These are phyloP conservation scores for Tetranychus truncatus DNA, from an alignment of 2,888 invertebrate genomes.

Conservation along the genomic window DNA sequence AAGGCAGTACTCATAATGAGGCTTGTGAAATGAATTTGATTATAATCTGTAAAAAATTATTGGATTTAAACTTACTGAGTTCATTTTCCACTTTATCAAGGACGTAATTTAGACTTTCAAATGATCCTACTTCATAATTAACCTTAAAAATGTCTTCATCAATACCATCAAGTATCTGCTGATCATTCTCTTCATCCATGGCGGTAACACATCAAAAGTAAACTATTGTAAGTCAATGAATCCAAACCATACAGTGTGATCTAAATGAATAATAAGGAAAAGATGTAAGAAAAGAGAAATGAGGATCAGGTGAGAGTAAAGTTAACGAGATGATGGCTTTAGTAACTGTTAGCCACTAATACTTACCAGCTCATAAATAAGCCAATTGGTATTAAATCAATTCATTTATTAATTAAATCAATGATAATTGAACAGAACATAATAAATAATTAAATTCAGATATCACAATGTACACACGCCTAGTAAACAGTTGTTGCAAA, in stretches of 20 bases:
- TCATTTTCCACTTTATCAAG: background rate
- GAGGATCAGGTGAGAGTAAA: background rate
- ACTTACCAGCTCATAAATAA: background rate
- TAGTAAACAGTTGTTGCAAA: background rate
- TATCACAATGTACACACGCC: background rate
- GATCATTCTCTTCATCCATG: conserved; percentile 8
- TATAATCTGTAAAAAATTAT: background rate
- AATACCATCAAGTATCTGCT: conserved; percentile 1
- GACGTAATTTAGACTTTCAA: background rate
- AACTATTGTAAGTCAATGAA: background rate
- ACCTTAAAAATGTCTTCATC: background rate
- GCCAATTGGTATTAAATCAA: background rate
- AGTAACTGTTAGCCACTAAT: background rate
- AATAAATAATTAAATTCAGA: too few relatives aligned
- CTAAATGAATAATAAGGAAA: background rate
- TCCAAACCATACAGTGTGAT: background rate
- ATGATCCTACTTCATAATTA: background rate
- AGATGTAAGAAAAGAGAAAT: background rate
- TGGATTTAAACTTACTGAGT: background rate
- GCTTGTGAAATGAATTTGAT: background rate
- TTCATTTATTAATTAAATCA: background rate
- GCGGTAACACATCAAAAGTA: background rate
- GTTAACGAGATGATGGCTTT: too few relatives aligned
- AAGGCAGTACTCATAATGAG: background rate
- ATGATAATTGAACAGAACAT: background rate